Percentiles rank a stretch among this genome's conserved stretches.
Evolutionary conservation across 2,888 invertebrate genomes (phyloP).

Genomic region (Saturnia japonica): DNA sequence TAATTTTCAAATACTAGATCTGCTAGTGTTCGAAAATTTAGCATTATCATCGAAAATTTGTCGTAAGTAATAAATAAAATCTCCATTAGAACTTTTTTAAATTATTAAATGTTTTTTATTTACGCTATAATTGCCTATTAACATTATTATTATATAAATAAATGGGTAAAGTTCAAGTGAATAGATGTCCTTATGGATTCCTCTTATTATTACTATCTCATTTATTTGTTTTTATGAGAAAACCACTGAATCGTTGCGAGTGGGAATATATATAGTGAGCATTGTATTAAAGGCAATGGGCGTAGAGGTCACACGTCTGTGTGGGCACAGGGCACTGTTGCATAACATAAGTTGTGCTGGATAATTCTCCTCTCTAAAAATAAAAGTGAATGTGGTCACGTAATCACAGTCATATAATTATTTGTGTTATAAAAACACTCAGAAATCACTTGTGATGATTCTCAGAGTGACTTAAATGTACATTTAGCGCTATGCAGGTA

Average conservation of each 20-base stretch:
- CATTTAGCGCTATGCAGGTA: conserved; percentile 25
- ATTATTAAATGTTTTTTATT: neutral
- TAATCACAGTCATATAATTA: conserved; percentile 55
- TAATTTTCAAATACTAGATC: neutral
- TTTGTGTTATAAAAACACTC: conserved; percentile 51
- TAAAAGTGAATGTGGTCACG: conserved; percentile 75
- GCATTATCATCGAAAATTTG: too few relatives aligned
- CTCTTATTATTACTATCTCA: neutral
- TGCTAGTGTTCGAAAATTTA: neutral
- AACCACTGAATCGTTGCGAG: neutral
- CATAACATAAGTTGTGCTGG: conserved; percentile 38
- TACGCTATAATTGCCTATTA: neutral
- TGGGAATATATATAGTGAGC: conserved; percentile 6
- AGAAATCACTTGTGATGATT: conserved; percentile 46
- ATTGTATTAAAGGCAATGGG: conserved; percentile 27
- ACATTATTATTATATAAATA: neutral
- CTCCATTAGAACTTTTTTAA: neutral
- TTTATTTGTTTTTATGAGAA: neutral
- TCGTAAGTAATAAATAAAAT: too few relatives aligned
- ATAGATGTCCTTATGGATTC: neutral
- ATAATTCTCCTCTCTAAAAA: conserved; percentile 71
- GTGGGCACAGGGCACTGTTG: conserved; percentile 46
- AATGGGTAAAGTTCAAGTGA: neutral
- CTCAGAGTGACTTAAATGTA: conserved; percentile 24
- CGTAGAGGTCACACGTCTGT: conserved; percentile 42